Conservation (phyloP, 2,797 vertebrate species). For the Pteronotus mesoamericanus region DNA sequence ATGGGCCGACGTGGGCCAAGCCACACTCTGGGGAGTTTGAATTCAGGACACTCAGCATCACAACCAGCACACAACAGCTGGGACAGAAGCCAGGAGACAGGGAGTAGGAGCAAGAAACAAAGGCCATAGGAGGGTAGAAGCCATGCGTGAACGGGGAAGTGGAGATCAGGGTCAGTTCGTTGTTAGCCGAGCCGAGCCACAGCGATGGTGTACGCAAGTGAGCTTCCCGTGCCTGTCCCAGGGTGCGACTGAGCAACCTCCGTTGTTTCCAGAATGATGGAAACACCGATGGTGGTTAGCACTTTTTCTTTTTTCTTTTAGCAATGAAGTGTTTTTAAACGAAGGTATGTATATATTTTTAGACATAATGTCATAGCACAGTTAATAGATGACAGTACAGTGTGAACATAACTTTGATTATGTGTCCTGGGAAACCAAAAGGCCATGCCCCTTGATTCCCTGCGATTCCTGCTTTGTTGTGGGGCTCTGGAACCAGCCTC, state of each 20-base stretch:
- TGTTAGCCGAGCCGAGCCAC: not conserved
- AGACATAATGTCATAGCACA: not conserved
- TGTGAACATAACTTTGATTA: not conserved
- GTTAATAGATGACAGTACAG: not conserved
- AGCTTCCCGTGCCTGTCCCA: not conserved
- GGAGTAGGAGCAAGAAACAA: not conserved
- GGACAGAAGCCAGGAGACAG: not conserved
- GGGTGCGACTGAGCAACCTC: not conserved
- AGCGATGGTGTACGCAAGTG: not conserved
- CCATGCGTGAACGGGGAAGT: not conserved
- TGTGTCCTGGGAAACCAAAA: not conserved
- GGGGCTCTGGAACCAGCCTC: not conserved
- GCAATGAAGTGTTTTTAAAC: not conserved
- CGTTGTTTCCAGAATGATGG: not conserved
- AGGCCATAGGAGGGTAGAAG: not conserved
- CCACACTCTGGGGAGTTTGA: not conserved
- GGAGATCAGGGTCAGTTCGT: not conserved
- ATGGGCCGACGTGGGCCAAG: not conserved
- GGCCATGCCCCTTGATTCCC: not conserved
- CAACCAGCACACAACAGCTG: not conserved
- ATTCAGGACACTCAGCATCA: not conserved
- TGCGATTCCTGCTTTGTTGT: too few species aligned
- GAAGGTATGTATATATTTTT: not conserved
- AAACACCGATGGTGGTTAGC: too few species aligned
- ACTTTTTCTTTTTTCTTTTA: not conserved